A percentile compares a stretch with the other conserved stretches of the same genome.
Evolutionary conservation across 2,888 invertebrate genomes (phyloP).

Genomic region (Achlya flavicornis): DNA sequence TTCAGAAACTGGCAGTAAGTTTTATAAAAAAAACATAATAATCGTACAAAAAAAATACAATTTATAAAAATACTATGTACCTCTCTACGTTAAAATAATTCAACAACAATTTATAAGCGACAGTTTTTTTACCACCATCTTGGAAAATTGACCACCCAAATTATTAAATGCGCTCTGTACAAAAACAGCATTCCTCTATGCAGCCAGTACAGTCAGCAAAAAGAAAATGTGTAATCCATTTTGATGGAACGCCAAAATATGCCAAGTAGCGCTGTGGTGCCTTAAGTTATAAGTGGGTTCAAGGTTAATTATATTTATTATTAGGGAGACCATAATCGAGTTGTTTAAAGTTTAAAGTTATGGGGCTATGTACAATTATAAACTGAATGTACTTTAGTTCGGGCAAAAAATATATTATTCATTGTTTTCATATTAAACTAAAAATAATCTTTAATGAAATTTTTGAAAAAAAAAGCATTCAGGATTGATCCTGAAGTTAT

Average conservation of each 20-base stretch:
- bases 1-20: too few relatives aligned
- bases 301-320: conserved; percentile 13
- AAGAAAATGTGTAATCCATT: conserved; percentile 60
- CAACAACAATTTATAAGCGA: too few relatives aligned
- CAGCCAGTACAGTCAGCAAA: conserved; percentile 40
- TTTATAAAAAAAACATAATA: too few relatives aligned
- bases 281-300: conserved; percentile 36
- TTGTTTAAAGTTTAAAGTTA: background rate
- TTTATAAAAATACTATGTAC: too few relatives aligned
- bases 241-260: conserved; percentile 54
- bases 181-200: conserved; percentile 45
- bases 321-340: too few relatives aligned
- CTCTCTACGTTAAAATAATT: too few relatives aligned
- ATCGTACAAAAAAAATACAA: too few relatives aligned
- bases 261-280: conserved; percentile 22
- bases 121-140: background rate
- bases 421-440: too few relatives aligned
- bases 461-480: background rate
- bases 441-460: background rate
- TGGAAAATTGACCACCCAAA: background rate
- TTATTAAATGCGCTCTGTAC: conserved; percentile 12
- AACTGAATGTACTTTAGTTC: too few relatives aligned
- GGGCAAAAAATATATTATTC: too few relatives aligned
- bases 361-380: too few relatives aligned
- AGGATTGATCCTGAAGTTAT: too few relatives aligned